Evolutionary conservation across 2,888 invertebrate species (phyloP), one percentile per base, ranked within the genome.

Genomic region (Cheilosia pagana): DNA sequence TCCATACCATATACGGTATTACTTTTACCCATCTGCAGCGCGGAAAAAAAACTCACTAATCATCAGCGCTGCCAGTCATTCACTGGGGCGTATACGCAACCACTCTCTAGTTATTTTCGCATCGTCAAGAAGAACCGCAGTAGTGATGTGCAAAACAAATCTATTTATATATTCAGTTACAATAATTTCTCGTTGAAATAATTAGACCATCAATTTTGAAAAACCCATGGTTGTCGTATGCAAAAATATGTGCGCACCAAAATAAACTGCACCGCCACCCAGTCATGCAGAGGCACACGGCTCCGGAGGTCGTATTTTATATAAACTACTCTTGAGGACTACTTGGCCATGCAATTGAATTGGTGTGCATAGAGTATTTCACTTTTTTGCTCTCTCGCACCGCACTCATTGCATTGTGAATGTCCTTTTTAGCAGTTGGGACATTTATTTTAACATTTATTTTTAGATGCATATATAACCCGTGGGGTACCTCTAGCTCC

Each of bases 151-250:
- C 28, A 28, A 28, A 28, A 28, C 7, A 28, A 28, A 25, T 28
- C 8, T 28, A 28, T 28, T 28, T 8, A 28, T 28, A 48, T 62
- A 77, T 57, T 63, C 68, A 23, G 52, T 28, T 48, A 25, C 57
- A 57, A 71, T 41, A 41, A 21, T 57, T 50, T 53, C 63, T 31
- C 41, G 41, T 52, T 65, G 53, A 65, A 79, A 89, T 90, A 90
- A 91, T 90, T 90, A 90, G 89, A 91, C 90, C 91, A 91, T 91
- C 90, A 91, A 90, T 91, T 91, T 90, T 88, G 89, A 88, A 88
- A 89, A 89, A 89, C 90, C 89, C 91, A 90, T 89, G 88, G 86
- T 81, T 8, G 78, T 65, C 57, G n/a, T 43, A 81, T 75, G 63
- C 72, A 65, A 72, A 72, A 72, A 59, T 71, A 31, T 16, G 35